Evolutionary conservation across 2,888 invertebrate genomes (phyloP).

Genomic region (Melieria picta): DNA sequence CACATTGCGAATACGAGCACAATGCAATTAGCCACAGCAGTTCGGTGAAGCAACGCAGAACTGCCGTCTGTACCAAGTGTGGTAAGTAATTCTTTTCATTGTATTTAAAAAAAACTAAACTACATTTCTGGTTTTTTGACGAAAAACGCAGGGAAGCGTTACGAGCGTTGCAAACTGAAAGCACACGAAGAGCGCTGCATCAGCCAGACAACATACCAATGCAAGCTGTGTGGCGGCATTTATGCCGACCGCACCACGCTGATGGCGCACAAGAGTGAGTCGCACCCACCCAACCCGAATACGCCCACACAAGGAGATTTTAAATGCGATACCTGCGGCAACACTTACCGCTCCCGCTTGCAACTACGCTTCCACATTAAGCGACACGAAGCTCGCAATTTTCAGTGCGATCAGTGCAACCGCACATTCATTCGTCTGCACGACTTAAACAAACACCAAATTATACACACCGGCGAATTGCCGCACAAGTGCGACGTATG

Average conservation of each 20-base stretch:
- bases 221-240: conserved; percentile 29
- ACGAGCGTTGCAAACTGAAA: neutral
- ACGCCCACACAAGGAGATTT: neutral
- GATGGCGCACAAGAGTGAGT: conserved; percentile 28
- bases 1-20: conserved; percentile 56
- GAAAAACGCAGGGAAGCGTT: neutral
- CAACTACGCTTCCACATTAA: conserved; percentile 9
- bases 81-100: neutral
- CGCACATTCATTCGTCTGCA: conserved; percentile 47
- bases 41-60: conserved; percentile 1
- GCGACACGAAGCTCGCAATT: conserved; percentile 39
- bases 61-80: conserved; percentile 7
- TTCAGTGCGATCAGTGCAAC: conserved; percentile 47
- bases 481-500: conserved; percentile 5
- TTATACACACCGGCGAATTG: conserved; percentile 9
- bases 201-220: conserved; percentile 32
- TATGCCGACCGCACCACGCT: conserved; percentile 29
- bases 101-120: neutral
- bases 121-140: neutral
- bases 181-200: neutral
- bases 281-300: conserved; percentile 21
- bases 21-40: conserved; percentile 39
- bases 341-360: neutral
- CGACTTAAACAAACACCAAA: conserved; percentile 47
- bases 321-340: conserved; percentile 4